Evolutionary conservation across 2,797 vertebrate genomes (phyloP), one percentile per base, ranked within the genome.

Genomic region (Anableps anableps): DNA sequence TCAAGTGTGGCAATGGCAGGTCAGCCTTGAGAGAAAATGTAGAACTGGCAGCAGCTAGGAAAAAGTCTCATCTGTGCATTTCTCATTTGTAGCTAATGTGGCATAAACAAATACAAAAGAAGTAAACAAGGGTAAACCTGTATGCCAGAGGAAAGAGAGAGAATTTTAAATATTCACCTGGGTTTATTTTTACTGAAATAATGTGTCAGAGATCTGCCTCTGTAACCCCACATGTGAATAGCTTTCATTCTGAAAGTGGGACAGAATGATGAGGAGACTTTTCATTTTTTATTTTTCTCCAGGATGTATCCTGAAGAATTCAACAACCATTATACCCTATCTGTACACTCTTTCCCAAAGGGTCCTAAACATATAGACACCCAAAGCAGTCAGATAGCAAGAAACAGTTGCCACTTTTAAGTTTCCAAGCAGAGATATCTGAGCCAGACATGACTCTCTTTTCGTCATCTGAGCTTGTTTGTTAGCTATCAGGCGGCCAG

Each of bases 331-430:
- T 81, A 85, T 89, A 86, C 86, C 74, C 77, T 50, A 84, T 79
- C 86, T 84, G 79, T 85, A 82, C 60, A 79, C 79, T 72, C 66
- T 78, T 38, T 82, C 86, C 90, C 86, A 23, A 3, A 83, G 85
- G 91, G 89, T 13, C n/a, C 55, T 75, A 79, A 92, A 88, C 91
- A 89, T 86, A 89, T 64, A 73, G 75, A 76, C 75, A 76, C 76
- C 74, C 77, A 72, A 75, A 80, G 77, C 87, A 88, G 85, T 85
- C 88, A 84, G 86, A 86, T n/a, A 89, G 80, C 48, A 81, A 83
- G 86, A 88, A 87, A 88, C 86, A 83, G 89, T 93, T 83, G 90
- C 84, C 85, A 84, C 92, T 94, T 94, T 95, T 80, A 93, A 93
- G 91, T 89, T 90, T 80, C 70, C 86, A 89, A 82, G 81, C 90